Evolutionary conservation across 1,140 invertebrate species (phyloP), one percentile per base, ranked within the genome.

Genomic region (Tetraneura akinire): DNA sequence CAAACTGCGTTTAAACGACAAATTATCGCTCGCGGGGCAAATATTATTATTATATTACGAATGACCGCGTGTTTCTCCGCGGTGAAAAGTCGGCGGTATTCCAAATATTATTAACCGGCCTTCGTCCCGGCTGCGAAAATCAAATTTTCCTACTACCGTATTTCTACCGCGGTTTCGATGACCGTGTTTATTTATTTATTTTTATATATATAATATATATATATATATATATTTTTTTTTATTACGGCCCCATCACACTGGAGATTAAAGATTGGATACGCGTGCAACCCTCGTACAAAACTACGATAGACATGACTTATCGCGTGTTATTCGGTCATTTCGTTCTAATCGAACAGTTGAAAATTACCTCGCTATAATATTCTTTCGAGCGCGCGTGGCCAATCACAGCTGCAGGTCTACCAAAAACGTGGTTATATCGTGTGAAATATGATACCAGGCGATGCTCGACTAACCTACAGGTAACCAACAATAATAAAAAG

Each of bases 281-380:
- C 37, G 8, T 47, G 21, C 42, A 26, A 3, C 13, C 5, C 21
- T 68, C 21, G 32, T 68, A 32, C 66, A 3, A 68, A 21, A 45
- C 42, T 21, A 21, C n/a, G 18, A 45, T 2, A 18, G 23, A 37
- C 10, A 37, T 8, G 32, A 37, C 32, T 37, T 37, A 68, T 68
- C 14, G 66, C 66, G 45, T 68, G 66, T 2, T n/a, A 47, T 47
- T 47, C 66, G 66, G 66, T 68, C 42, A 10, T 68, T 68, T 47
- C 37, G 16, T 26, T 47, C n/a, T 21, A 13, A 16, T 21, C 13
- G 13, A 47, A 23, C 42, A 21, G 3, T 68, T 21, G 21, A 26
- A 26, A 68, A 68, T 68, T 47, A n/a, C n/a, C n/a, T n/a, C n/a
- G n/a, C n/a, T n/a, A 47, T 47, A 45, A n/a, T 4, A 23, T 18